Base-by-base conservation (phyloP, 2,888 invertebrate genomes). In the Phytoseiulus persimilis region DNA sequence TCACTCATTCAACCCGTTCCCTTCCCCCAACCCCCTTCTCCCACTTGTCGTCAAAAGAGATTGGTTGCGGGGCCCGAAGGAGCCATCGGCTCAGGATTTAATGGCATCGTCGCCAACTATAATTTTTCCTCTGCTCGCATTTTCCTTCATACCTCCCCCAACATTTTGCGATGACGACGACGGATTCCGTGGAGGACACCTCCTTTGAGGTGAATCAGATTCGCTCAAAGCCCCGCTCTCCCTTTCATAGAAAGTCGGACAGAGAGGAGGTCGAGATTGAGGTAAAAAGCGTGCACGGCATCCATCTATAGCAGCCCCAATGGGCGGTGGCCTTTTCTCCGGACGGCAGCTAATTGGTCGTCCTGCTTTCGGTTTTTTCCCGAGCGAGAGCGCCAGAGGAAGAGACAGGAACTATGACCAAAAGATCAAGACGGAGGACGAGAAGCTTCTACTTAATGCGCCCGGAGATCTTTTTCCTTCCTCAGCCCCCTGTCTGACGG, bases 211-310 rank as follows among this genome's bases (percentile, higher is more conserved):
- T 65, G 18, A 65, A 65, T 65, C 65, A 18, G 18, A 28, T 23
- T 6, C 39, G 39, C 39, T 39, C 39, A 39, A 39, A 65, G 28
- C 65, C 65, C 65, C 65, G 9, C 39, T 39, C 65, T 65, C 14
- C 18, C 28, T 65, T 65, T 23, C 18, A 65, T 65, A 65, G 65
- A 65, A 28, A 65, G 14, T 14, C 18, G 65, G 5, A 23, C 65
- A 6, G 18, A 18, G 18, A 65, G 65, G 65, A 65, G 28, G 39
- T 39, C 65, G 14, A 65, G 65, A 28, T 65, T 65, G 65, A 65
- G 65, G 65, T 65, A 65, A 65, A 65, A 65, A 65, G 65, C 65
- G 65, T 65, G 65, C 65, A 65, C 65, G 65, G 65, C 65, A 65
- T 28, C 28, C 65, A 65, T 14, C 65, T 28, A 65, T 65, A 23